Evolutionary conservation across 1,140 invertebrate species (phyloP).

Genomic region (Sminthurides bifidus): DNA sequence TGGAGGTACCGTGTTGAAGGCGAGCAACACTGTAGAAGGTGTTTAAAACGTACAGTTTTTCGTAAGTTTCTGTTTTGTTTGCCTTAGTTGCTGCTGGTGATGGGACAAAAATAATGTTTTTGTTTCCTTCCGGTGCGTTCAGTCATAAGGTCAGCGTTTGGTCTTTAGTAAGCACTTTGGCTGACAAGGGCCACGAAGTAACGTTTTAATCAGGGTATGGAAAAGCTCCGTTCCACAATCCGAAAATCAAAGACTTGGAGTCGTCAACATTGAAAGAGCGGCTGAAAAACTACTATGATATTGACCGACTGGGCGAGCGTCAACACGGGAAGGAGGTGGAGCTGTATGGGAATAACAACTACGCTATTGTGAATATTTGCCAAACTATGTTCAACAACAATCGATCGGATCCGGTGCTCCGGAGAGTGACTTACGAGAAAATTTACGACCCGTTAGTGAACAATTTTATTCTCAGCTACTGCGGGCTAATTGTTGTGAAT

Average conservation of each 20-base stretch:
- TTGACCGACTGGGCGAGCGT: neutral
- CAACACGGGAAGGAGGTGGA: neutral
- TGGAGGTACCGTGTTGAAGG: too few relatives aligned
- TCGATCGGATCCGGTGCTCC: neutral
- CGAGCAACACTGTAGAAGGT: too few relatives aligned
- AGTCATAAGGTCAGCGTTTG: constrained; percentile 11
- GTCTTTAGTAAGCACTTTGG: constrained; percentile 8
- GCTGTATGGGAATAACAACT: neutral
- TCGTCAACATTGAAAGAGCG: neutral
- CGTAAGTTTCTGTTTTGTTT: too few relatives aligned
- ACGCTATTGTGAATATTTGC: neutral
- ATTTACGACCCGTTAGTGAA: neutral
- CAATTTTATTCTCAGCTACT: neutral
- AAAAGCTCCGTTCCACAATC: constrained; percentile 1
- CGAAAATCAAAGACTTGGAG: neutral
- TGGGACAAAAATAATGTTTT: constrained; percentile 13
- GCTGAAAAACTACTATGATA: neutral
- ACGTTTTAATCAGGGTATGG: constrained; percentile 8
- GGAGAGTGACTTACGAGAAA: neutral
- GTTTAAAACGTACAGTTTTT: too few relatives aligned
- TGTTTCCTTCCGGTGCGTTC: constrained; percentile 2
- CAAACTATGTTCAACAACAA: neutral
- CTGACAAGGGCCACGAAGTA: constrained; percentile 16
- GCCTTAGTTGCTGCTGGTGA: too few relatives aligned
- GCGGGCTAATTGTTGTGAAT: neutral